These are phyloP conservation scores for Tachina fera DNA, from an alignment of 2,888 invertebrate genomes.

Conservation along the genomic window DNA sequence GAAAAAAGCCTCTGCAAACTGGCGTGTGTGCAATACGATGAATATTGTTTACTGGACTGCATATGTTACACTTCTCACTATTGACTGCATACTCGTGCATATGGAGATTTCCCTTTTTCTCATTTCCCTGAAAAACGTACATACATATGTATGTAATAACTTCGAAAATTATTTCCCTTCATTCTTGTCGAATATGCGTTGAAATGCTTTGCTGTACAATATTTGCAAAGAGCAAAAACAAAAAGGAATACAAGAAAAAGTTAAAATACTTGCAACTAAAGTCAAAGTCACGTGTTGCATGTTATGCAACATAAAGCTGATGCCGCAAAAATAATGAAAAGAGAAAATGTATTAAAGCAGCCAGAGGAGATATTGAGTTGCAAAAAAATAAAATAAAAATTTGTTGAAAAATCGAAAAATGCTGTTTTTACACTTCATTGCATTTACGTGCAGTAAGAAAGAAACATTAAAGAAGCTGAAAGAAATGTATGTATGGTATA, in stretches of 20 bases:
- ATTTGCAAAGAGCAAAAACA: constrained; percentile 18
- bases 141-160: constrained; percentile 52
- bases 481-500: neutral
- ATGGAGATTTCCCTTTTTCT: constrained; percentile 19
- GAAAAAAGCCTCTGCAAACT: too few species aligned
- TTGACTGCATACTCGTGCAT: neutral
- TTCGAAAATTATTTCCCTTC: constrained; percentile 19
- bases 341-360: neutral
- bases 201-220: constrained; percentile 29
- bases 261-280: constrained; percentile 53
- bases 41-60: neutral
- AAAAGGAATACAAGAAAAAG: constrained; percentile 15
- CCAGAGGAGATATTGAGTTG: neutral
- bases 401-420: constrained; percentile 60
- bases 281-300: constrained; percentile 74
- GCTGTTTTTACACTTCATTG: constrained; percentile 75
- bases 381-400: constrained; percentile 13
- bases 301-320: constrained; percentile 63
- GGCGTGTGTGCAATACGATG: too few species aligned
- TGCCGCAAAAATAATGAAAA: constrained; percentile 12
- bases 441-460: constrained; percentile 72
- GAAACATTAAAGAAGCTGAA: constrained; percentile 36
- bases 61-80: neutral
- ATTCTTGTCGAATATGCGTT: constrained; percentile 50
- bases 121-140: constrained; percentile 54